phyloP scores from a whole-genome alignment of 2,797 vertebrate species.

The Champsocephalus esox region DNA sequence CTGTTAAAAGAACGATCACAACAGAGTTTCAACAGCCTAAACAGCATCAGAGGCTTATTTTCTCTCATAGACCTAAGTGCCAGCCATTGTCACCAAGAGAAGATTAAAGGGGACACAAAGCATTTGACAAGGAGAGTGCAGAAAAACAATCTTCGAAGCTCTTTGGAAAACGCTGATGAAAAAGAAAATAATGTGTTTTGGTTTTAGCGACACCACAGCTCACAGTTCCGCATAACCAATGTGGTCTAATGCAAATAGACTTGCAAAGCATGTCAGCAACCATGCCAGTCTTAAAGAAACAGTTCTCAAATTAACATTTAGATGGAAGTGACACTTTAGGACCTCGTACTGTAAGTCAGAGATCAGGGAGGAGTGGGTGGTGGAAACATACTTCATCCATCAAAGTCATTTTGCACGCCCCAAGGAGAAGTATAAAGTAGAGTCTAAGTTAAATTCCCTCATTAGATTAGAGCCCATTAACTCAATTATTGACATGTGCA shows the following conservation, averaged over 20 bases:
- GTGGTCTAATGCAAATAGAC: slow-evolving; percentile 56
- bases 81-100: slow-evolving; percentile 24
- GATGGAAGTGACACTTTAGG: slow-evolving; percentile 75
- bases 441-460: slow-evolving; percentile 41
- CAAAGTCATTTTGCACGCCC: slow-evolving; percentile 72
- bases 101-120: slow-evolving; percentile 58
- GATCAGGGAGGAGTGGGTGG: slow-evolving; percentile 54
- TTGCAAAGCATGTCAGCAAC: slow-evolving; percentile 62
- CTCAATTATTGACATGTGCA: slow-evolving; percentile 78
- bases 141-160: slow-evolving; percentile 49
- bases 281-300: slow-evolving; percentile 63
- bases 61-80: slow-evolving; percentile 38
- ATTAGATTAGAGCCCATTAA: slow-evolving; percentile 78
- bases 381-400: slow-evolving; percentile 59
- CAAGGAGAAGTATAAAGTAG: slow-evolving; percentile 44
- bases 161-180: slow-evolving; percentile 41
- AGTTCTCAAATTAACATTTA: slow-evolving; percentile 83
- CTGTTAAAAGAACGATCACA: slow-evolving; percentile 37
- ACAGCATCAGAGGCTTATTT: slow-evolving; percentile 56
- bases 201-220: slow-evolving; percentile 11
- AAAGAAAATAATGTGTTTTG: slow-evolving; percentile 33
- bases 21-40: slow-evolving; percentile 56
- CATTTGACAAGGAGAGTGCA: slow-evolving; percentile 43
- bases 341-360: slow-evolving; percentile 53
- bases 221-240: slow-evolving; percentile 21